A percentile compares a stretch with the other conserved stretches of the same genome.
Conservation (phyloP, 2,888 invertebrate genomes). For the Trissonchulus latispiculum region DNA sequence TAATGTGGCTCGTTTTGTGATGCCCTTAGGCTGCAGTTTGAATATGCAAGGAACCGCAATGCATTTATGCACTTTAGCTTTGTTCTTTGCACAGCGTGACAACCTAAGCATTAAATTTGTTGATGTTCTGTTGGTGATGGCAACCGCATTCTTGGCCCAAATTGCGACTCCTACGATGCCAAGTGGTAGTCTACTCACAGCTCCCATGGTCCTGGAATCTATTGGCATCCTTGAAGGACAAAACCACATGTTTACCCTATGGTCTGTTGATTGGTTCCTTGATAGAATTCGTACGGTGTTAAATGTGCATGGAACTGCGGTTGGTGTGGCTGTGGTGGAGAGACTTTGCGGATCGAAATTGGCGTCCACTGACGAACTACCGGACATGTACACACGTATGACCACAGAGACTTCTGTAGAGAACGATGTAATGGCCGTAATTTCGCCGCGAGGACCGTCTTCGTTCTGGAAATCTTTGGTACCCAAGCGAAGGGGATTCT, state of each 20-base stretch:
- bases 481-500: background rate
- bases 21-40: conserved; percentile 93
- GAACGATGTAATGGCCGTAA: background rate
- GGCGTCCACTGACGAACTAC: background rate
- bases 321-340: conserved; percentile 82
- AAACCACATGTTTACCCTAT: background rate
- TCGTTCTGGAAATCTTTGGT: background rate
- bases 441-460: too few species aligned
- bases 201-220: background rate
- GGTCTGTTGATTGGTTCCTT: conserved; percentile 23
- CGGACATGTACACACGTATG: background rate
- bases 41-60: conserved; percentile 65
- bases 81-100: conserved; percentile 56
- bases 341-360: background rate
- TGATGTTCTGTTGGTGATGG: conserved; percentile 66
- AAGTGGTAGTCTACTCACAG: background rate
- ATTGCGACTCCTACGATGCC: background rate
- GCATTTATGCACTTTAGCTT: conserved; percentile 54
- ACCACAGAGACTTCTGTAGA: background rate
- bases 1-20: conserved; percentile 57
- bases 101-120: conserved; percentile 69
- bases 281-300: conserved; percentile 60
- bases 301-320: conserved; percentile 87
- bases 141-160: background rate
- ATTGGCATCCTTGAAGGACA: background rate